Evolutionary conservation across 1,140 invertebrate species (phyloP), one percentile per base, ranked within the genome.

Genomic region (Calosoma granatense): DNA sequence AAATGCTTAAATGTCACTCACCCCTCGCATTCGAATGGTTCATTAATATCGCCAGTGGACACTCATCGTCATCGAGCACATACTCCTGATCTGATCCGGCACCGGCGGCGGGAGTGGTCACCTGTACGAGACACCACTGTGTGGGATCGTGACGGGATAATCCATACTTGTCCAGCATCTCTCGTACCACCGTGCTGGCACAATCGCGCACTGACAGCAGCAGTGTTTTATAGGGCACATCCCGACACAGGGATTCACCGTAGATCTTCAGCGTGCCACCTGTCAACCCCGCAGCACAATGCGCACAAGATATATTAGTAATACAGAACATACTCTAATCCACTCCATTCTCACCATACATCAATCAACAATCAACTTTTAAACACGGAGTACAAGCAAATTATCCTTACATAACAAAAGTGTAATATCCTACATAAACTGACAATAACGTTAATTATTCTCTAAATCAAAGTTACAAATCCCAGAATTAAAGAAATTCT

Each of bases 221-320:
- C 36, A 99, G 76, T 1, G 97, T 98, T 77, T 99, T 98, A 74
- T 99, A 99, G 41, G 97, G 96, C 60, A 98, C 93, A 76, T 97
- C 94, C 65, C 91, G 88, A 68, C 93, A 94, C 4, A 99, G 77
- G 12, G 93, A 91, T 71, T 97, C 93, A 20, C 97, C 97, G 74
- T 98, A 98, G 64, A 99, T 97, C 76, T 98, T 97, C 20, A 99
- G 74, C 2, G 94, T 98, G 51, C 96, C 97, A 53, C 97, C 90
- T 72, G 77, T n/a, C n/a, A n/a, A n/a, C n/a, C n/a, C n/a, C n/a
- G n/a, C n/a, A n/a, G 78, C 61, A 55, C 20, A 15, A 51, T 20
- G 6, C 6, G 19, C 9, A 51, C 12, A 15, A 15, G 19, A 51
- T 11, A 51, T 20, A 36, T n/a, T n/a, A n/a, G n/a, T n/a, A n/a